A percentile compares a stretch with the other conserved stretches of the same genome.
Conservation (phyloP, 23 tunicate genomes). For the Botrylloides violaceus region DNA sequence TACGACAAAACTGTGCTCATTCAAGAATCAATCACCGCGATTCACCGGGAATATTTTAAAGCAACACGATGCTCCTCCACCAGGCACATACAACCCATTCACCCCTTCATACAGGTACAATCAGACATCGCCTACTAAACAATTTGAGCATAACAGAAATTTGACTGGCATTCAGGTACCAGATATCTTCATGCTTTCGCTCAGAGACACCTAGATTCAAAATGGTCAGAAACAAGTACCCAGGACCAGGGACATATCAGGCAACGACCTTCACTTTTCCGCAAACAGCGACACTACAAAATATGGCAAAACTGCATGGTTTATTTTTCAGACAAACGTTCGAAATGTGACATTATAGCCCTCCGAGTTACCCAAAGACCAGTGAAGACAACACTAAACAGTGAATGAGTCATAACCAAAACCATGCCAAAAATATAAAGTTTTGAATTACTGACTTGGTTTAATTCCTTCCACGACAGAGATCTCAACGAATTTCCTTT, state of each 20-base stretch:
- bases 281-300: not conserved
- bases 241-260: slow-evolving; percentile 70
- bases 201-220: slow-evolving; percentile 46
- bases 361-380: too few species aligned
- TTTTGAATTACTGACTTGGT: not conserved
- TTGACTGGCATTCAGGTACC: slow-evolving; percentile 7
- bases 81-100: slow-evolving; percentile 62
- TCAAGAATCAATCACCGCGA: slow-evolving; percentile 61
- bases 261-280: slow-evolving; percentile 20
- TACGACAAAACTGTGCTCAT: slow-evolving; percentile 28
- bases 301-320: slow-evolving; percentile 54
- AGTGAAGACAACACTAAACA: too few species aligned
- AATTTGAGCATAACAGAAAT: not conserved
- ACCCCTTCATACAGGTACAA: slow-evolving; percentile 18
- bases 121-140: not conserved
- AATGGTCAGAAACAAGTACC: slow-evolving; percentile 42
- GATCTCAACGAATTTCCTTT: not conserved
- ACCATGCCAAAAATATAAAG: too few species aligned
- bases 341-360: slow-evolving; percentile 21
- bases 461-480: not conserved
- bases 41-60: slow-evolving; percentile 35
- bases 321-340: slow-evolving; percentile 32
- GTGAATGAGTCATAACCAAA: too few species aligned
- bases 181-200: slow-evolving; percentile 59
- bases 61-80: slow-evolving; percentile 57